These are phyloP conservation scores for Lycaon pictus DNA, from an alignment of 2,113 vertebrate species.

Conservation along the genomic window DNA sequence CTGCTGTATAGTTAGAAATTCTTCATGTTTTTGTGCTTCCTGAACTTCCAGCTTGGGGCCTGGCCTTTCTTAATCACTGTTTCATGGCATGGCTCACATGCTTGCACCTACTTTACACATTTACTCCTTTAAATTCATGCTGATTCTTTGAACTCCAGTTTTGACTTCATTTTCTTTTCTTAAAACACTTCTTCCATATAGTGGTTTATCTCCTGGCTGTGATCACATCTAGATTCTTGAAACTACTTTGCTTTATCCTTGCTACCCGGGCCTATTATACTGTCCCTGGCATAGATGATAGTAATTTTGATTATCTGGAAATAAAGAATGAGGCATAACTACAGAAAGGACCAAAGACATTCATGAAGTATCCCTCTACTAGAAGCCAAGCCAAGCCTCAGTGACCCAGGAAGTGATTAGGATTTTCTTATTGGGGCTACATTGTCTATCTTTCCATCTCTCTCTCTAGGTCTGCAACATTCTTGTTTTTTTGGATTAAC, in stretches of 20 bases:
- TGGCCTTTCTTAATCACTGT: background rate
- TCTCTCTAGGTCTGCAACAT: background rate
- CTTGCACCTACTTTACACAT: background rate
- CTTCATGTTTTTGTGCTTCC: background rate
- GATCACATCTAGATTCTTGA: slow-evolving; percentile 29
- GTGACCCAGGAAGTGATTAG: background rate
- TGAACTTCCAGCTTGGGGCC: background rate
- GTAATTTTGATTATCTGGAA: background rate
- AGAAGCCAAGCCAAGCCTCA: background rate
- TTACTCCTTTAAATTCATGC: background rate
- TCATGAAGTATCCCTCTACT: background rate
- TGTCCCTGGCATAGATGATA: background rate
- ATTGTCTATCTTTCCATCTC: background rate
- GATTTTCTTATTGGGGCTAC: background rate
- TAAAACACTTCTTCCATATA: background rate
- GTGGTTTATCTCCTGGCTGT: background rate
- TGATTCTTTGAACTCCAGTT: background rate
- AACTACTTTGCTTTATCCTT: background rate
- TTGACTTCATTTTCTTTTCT: background rate
- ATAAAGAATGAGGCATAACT: background rate
- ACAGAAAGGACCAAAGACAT: background rate
- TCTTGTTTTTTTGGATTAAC: background rate
- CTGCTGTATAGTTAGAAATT: background rate
- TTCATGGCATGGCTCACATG: background rate
- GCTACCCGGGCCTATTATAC: background rate